A percentile compares a stretch with the other conserved stretches of the same genome.
phyloP scores from a whole-genome alignment of 2,888 invertebrate species.

The Cheilosia variabilis region DNA sequence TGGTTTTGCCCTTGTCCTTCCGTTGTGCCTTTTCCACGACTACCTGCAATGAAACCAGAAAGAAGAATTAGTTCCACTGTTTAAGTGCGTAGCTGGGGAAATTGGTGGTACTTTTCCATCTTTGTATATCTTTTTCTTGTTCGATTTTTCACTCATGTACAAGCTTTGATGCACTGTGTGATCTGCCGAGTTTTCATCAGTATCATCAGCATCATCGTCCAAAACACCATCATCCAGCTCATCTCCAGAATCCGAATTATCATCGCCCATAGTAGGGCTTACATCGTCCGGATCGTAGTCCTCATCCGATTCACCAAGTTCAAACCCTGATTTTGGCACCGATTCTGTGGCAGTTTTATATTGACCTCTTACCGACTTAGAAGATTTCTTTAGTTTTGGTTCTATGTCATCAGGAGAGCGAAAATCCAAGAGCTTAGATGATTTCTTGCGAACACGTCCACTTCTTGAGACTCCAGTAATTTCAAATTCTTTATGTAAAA shows the following conservation, averaged over 20 bases:
- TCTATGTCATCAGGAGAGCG: conserved; percentile 94
- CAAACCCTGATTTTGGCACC: conserved; percentile 19
- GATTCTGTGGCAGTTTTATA: conserved; percentile 31
- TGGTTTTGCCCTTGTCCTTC: conserved; percentile 91
- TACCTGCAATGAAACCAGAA: conserved; percentile 80
- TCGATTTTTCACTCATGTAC: conserved; percentile 92
- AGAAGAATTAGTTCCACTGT: background rate
- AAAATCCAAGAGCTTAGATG: conserved; percentile 96
- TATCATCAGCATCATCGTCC: conserved; percentile 78
- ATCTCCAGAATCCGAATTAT: conserved; percentile 74
- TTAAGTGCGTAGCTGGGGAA: background rate
- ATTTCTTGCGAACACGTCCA: conserved; percentile 96
- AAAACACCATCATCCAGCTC: conserved; percentile 76
- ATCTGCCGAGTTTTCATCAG: conserved; percentile 79
- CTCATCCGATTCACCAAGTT: conserved; percentile 69
- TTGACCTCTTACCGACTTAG: conserved; percentile 70
- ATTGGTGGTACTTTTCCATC: conserved; percentile 84
- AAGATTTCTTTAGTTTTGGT: conserved; percentile 78
- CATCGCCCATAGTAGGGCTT: conserved; percentile 75
- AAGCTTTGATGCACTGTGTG: conserved; percentile 83
- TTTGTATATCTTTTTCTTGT: conserved; percentile 89
- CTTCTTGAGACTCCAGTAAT: conserved; percentile 95
- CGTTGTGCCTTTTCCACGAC: conserved; percentile 89
- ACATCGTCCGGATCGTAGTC: conserved; percentile 71
- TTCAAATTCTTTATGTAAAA: conserved; percentile 86